Evolutionary conservation across 2,113 vertebrate species (phyloP), one percentile per base, ranked within the genome.

Genomic region (Eublepharis macularius): DNA sequence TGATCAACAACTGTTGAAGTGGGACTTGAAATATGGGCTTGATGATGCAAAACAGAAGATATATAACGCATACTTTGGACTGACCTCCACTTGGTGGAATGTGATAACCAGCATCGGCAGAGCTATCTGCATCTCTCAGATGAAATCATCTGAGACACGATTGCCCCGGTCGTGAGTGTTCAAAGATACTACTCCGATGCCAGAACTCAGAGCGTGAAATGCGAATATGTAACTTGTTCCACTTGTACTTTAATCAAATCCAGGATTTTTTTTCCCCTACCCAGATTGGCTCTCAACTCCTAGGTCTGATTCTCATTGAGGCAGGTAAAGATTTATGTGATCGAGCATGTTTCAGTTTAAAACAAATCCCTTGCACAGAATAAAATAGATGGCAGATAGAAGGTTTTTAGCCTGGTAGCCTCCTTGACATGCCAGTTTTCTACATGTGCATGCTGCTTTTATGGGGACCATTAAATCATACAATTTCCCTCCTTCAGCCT

Each of bases 1-100:
- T 1, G 43, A 83, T 84, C 68, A 84, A 87, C 60, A 89, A 16
- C 75, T 84, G 32, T 72, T 88, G 88, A 87, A 92, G 82, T 29
- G 41, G n/a, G 60, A 63, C 70, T 70, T 80, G 87, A 91, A 82
- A 29, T 72, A 85, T 80, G 54, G 80, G 69, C 39, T 0, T 83
- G 68, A 74, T 84, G 88, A 74, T 84, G 54, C 68, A 91, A 84
- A 75, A 88, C 11, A 73, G 76, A 16, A 90, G 72, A 83, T n/a
- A 73, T 0, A 0, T 60, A 73, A 87, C 2, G 54, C 41, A 57
- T 79, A 49, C 79, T 90, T 84, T 51, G 32, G 82, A 83, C 11
- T 85, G 19, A 76, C 73, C 80, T 85, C 57, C 36, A 41, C 0
- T 76, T 72, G 84, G 81, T 76, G 8, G 51, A 57, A 80, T 34